Evolutionary conservation across 2,797 vertebrate species (phyloP).

Genomic region (Antennarius maculatus): DNA sequence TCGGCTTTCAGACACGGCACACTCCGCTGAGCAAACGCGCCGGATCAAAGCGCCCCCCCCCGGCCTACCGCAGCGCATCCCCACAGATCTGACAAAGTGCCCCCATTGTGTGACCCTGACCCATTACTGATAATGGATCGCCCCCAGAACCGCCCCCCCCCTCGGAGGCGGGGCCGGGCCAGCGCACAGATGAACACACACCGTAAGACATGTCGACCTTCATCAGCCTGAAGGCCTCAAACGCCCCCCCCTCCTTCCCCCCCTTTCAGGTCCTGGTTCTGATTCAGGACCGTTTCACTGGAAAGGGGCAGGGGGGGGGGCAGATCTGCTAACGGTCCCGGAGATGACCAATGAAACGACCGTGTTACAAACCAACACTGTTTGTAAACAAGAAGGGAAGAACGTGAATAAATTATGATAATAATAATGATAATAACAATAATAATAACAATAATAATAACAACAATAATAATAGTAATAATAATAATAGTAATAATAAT

Average conservation of each 20-base stretch:
- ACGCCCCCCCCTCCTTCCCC: conserved; percentile 6
- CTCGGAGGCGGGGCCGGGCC: conserved; percentile 51
- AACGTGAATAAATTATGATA: too few relatives aligned
- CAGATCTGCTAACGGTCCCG: too few relatives aligned
- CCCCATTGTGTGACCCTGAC: conserved; percentile 80
- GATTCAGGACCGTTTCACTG: too few relatives aligned
- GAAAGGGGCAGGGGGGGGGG: too few relatives aligned
- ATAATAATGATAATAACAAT: too few relatives aligned
- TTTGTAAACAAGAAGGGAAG: too few relatives aligned
- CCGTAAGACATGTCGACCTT: conserved; percentile 70
- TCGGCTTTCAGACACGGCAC: conserved; percentile 83
- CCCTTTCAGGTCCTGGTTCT: too few relatives aligned
- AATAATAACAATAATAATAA: too few relatives aligned
- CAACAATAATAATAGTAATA: too few relatives aligned
- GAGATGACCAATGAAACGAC: too few relatives aligned
- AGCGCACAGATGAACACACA: conserved; percentile 64
- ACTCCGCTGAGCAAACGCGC: conserved; percentile 79
- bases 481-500: too few relatives aligned
- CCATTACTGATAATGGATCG: conserved; percentile 79
- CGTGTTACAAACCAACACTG: too few relatives aligned
- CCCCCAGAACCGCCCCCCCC: conserved; percentile 66
- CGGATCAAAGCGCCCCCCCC: conserved; percentile 78
- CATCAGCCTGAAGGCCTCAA: conserved; percentile 57
- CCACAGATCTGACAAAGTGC: conserved; percentile 76
- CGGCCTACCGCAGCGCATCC: conserved; percentile 77